Base-by-base conservation (phyloP, 30 jellyfish, hydroid and myxozoan genomes). In the Cassiopea xamachana region DNA sequence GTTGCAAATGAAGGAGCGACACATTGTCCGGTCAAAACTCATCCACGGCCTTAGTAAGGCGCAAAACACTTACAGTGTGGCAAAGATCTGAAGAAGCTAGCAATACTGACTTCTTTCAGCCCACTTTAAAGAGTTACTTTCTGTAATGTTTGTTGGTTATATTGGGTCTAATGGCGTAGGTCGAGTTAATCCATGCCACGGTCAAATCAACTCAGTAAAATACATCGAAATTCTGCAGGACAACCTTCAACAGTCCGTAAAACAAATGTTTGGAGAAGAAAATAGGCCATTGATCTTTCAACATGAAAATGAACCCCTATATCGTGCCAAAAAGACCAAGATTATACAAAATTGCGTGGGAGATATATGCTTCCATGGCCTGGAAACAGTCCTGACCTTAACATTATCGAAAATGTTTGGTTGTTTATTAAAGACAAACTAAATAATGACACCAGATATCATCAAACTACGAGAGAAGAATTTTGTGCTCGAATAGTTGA, bases 391-490 rank as follows among this genome's bases (percentile, higher is more conserved):
- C 39, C 39, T 27, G 0, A 27, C 39, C 39, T 27, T 27, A 27
- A 27, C 39, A 27, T 27, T 27, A 27, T 27, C 39, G 39, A 27
- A 27, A 27, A 27, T 27, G 39, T 27, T 27, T 27, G 39, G 39
- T 27, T 27, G 39, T 27, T 27, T 27, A 27, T 27, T 27, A 27
- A 69, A 69, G 19, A 69, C 12, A n/a, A 69, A 69, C 48, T 69
- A 39, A 43, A 69, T 69, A 69, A 69, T 16, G 48, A 69, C 45
- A 6, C 12, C 7, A 69, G 48, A 69, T 8, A 39, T 17, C 79
- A 15, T 69, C 79, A 15, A 69, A 69, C 79, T 15, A 69, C 79
- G 79, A 69, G 79, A 69, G 79, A 69, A 69, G 79, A 69, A 69
- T 0, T 69, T 69, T 15, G 12, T 69, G 79, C n/a, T n/a, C 79